Percentiles rank a stretch among this genome's conserved stretches.
phyloP scores from a whole-genome alignment of 2,797 vertebrate genomes.

The Danio jaintianensis region DNA sequence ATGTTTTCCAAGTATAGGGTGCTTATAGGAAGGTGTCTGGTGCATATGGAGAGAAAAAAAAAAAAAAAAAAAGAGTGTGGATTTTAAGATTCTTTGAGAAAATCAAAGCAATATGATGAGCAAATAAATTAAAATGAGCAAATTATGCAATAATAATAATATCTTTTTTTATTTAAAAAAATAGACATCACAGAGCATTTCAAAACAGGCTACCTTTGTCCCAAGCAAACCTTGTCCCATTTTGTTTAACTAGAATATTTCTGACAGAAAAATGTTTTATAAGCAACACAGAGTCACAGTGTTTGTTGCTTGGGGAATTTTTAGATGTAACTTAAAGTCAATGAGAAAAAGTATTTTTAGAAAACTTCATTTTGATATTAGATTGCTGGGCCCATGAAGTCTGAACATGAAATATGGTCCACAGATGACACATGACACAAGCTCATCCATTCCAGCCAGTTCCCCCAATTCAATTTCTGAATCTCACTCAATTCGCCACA shows the following conservation, averaged over 20 bases:
- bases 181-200: background rate
- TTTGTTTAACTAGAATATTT: background rate
- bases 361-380: background rate
- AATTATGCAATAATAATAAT: no score
- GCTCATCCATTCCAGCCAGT: slow-evolving; percentile 53
- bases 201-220: background rate
- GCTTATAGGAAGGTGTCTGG: no score
- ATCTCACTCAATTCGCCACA: slow-evolving; percentile 53
- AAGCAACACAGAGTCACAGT: background rate
- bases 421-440: slow-evolving; percentile 48
- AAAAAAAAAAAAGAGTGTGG: no score
- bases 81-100: no score
- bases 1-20: no score
- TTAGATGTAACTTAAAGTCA: background rate
- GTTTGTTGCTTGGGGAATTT: background rate
- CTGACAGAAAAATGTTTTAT: background rate
- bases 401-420: slow-evolving; percentile 13
- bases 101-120: no score
- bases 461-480: slow-evolving; percentile 53
- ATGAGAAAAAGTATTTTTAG: background rate
- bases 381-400: background rate
- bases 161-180: no score
- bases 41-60: no score
- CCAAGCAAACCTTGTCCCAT: no score
- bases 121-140: no score